phyloP scores from a whole-genome alignment of 2,888 invertebrate species.

The Chaitophorus viminalis region DNA sequence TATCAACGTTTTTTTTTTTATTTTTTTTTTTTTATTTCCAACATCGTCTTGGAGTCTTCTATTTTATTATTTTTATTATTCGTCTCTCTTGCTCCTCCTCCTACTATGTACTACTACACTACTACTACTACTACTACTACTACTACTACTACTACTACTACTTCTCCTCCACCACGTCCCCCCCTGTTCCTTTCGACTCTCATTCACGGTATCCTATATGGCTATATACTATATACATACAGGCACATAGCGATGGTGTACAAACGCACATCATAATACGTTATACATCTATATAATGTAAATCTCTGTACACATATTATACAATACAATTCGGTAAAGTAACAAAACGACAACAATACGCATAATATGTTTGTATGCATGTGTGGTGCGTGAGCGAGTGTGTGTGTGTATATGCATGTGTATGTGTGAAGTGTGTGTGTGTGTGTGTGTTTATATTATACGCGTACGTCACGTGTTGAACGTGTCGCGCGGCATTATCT shows the following conservation, averaged over 20 bases:
- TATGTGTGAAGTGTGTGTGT: too few relatives aligned
- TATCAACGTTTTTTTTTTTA: constrained; percentile 16
- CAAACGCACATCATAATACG: too few relatives aligned
- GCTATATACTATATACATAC: too few relatives aligned
- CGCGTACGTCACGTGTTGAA: not conserved
- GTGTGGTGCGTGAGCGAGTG: too few relatives aligned
- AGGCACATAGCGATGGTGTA: not conserved
- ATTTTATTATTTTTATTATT: constrained; percentile 13
- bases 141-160: not conserved
- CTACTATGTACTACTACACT: too few relatives aligned
- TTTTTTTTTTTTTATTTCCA: too few relatives aligned
- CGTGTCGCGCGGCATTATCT: constrained; percentile 39
- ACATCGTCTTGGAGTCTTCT: constrained; percentile 25
- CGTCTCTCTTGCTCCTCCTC: not conserved
- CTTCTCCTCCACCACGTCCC: too few relatives aligned
- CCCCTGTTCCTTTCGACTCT: too few relatives aligned
- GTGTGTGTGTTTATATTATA: not conserved
- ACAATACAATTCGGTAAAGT: constrained; percentile 20
- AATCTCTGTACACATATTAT: not conserved
- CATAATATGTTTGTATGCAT: not conserved
- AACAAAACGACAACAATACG: constrained; percentile 16
- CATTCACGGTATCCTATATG: too few relatives aligned
- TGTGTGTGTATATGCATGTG: not conserved
- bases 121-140: too few relatives aligned
- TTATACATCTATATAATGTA: too few relatives aligned